Conservation (phyloP, 1,140 invertebrate species). For the Zaprionus nigranus region DNA sequence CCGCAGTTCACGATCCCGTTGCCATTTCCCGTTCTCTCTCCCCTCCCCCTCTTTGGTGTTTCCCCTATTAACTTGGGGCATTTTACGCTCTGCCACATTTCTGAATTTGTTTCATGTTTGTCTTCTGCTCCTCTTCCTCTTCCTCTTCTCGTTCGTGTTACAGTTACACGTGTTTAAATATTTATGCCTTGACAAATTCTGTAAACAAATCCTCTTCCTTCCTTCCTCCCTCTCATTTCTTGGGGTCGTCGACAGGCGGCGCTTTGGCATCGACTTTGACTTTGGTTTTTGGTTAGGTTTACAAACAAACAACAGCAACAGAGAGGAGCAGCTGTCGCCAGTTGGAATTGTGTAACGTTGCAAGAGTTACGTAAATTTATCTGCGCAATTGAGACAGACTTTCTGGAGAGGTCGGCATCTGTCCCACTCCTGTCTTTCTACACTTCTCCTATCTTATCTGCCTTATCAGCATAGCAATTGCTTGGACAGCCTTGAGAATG, state of each 20-base stretch:
- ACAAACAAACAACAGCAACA: constrained; percentile 21
- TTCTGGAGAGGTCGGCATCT: neutral
- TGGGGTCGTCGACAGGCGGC: constrained; percentile 16
- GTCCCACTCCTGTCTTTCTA: neutral
- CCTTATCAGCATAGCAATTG: constrained; percentile 29
- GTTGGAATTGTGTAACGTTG: constrained; percentile 13
- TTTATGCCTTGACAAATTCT: constrained; percentile 54
- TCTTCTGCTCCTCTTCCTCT: neutral
- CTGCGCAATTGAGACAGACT: constrained; percentile 19
- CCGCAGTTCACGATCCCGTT: neutral
- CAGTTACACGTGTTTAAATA: constrained; percentile 56
- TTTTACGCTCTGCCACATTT: constrained; percentile 28
- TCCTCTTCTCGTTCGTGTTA: constrained; percentile 22
- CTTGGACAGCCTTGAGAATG: constrained; percentile 32
- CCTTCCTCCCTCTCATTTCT: neutral
- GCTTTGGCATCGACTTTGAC: constrained; percentile 9
- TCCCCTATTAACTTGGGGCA: constrained; percentile 2
- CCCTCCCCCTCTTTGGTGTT: neutral
- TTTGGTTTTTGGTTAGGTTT: constrained; percentile 9
- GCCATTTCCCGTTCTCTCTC: neutral
- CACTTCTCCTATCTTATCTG: constrained; percentile 18
- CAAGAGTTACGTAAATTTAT: constrained; percentile 41
- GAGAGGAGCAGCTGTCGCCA: constrained; percentile 23
- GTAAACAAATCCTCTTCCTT: constrained; percentile 38
- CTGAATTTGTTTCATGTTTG: constrained; percentile 43